Base-by-base conservation (phyloP, 2,888 invertebrate species). In the Cerastoderma edule region DNA sequence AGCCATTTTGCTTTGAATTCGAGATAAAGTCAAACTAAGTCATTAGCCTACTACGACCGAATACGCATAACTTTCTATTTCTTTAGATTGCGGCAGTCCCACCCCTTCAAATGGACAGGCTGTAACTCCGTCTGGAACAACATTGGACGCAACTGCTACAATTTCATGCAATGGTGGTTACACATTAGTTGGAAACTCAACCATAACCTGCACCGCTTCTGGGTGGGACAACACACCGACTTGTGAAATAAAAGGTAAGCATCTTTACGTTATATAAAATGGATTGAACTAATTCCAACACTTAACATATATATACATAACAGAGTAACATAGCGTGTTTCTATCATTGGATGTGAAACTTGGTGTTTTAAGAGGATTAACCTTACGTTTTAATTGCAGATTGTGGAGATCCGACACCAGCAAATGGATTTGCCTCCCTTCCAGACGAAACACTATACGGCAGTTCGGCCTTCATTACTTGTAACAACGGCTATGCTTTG, bases 151-250 rank as follows among this genome's bases (percentile, higher is more conserved):
- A 13, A 67, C 32, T 27, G 70, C 70, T 5, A 39, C 39, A 5
- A 53, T 70, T 1, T 44, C 57, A 19, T 75, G 75, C 56, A 48
- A 66, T 39, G 33, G 24, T 19, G 75, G 75, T 10, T 75, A 75
- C 35, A 30, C 35, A 32, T 39, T 70, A 4, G 32, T 33, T 0
- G 75, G 70, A 22, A 28, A 30, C 19, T 44, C 60, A 32, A 1
- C n/a, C 5, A 33, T 60, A 16, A 44, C 35, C 4, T 70, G 63
- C 27, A 44, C 32, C 8, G 44, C 28, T 32, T 24, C 24, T 39
- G 69, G 60, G 22, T 69, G 69, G 69, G 50, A 57, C 46, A 50
- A 44, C 2, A 35, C 22, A 27, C 54, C 67, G 19, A 54, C 2
- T 24, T 66, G 66, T 33, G 24, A 8, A n/a, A 66, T 66, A 22